A percentile compares a stretch with the other conserved stretches of the same genome.
Evolutionary conservation across 2,113 vertebrate genomes (phyloP).

Genomic region (Stercorarius parasiticus): DNA sequence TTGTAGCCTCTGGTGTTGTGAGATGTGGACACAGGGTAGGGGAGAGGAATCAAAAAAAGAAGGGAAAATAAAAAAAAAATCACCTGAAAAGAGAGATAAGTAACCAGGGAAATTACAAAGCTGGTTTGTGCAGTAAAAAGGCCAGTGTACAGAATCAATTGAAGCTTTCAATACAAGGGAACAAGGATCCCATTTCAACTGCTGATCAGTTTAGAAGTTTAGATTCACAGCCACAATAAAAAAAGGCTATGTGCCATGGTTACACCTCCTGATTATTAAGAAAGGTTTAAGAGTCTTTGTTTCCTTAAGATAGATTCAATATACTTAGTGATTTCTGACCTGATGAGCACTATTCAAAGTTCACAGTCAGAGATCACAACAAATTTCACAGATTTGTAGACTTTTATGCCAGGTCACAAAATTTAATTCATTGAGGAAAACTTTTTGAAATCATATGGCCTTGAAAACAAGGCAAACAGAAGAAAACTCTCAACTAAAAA

Average conservation of each 20-base stretch:
- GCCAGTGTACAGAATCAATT: not conserved
- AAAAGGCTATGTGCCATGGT: not conserved
- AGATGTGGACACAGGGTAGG: not conserved
- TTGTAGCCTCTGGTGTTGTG: not conserved
- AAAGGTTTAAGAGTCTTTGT: not conserved
- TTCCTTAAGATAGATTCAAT: not conserved
- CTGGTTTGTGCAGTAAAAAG: not conserved
- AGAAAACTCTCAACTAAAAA: not conserved
- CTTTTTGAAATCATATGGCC: not conserved
- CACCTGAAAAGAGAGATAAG: not conserved
- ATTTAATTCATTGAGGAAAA: not conserved
- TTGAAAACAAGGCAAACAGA: not conserved
- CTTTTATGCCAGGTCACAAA: not conserved
- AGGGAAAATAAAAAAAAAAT: not conserved
- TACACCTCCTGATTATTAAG: not conserved
- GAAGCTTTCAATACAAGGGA: not conserved
- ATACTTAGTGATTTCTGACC: not conserved
- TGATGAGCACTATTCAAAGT: conserved; percentile 1
- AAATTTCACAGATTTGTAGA: not conserved
- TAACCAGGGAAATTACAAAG: not conserved
- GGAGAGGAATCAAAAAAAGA: not conserved
- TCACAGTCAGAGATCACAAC: not conserved
- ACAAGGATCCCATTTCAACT: not conserved
- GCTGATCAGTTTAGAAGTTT: not conserved
- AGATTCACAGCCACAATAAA: not conserved